Base-by-base conservation (phyloP, 2,888 invertebrate genomes). In the Rhingia rostrata region DNA sequence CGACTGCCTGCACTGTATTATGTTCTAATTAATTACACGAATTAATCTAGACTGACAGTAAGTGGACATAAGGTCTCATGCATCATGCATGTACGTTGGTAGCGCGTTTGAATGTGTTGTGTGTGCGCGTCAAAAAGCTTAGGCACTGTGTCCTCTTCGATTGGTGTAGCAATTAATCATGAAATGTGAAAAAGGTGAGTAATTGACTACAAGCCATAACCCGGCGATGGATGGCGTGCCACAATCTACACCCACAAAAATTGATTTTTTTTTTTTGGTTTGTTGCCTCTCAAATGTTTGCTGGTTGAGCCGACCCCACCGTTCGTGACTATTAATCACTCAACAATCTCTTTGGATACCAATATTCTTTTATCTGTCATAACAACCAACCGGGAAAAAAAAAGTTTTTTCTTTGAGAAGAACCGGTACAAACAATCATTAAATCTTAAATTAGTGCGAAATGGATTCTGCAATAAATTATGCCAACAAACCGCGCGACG, bases 41-140 rank as follows among this genome's bases (percentile, higher is more conserved):
- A 84, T 84, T 84, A 84, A 84, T 84, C 84, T 84, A 70, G 74
- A 84, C 75, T 80, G 84, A 84, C 84, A 84, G 79, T 84, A 84
- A 84, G 84, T 84, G 84, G 84, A 84, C 84, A 80, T 70, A 84
- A 84, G 80, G 80, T 84, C 74, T 84, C 84, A 80, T 80, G 84
- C 84, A 84, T 69, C 78, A 67, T 83, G 81, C 58, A 58, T 58
- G 64, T 9, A 37, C 37, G 30, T n/a, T 14, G 3, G 6, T 4
- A 69, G 47, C 63, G 73, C 73, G 35, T 78, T 79, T 74, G 73
- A 73, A 73, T 72, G 60, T 35, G 6, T 35, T n/a, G 1, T 6
- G 33, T 32, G 53, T n/a, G 47, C 67, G 73, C 53, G 73, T 63
- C 83, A 78, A 58, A 49, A 83, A 83, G 83, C 78, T 74, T 69